Base-by-base conservation (phyloP, 2,888 invertebrate species). In the Drosophila kanekoi region DNA sequence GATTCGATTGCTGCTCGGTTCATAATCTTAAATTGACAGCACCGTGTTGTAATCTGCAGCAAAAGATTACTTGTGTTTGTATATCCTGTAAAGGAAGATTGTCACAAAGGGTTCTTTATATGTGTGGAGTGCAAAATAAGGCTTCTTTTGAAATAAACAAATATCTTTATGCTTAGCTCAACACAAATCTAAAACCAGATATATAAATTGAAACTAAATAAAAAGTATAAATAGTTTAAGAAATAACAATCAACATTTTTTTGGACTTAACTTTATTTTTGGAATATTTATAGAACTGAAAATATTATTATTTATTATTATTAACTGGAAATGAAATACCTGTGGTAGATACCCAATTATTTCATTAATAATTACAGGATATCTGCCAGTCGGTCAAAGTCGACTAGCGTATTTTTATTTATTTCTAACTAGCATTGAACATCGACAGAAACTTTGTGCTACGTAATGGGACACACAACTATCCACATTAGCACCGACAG, bases 401-500 rank as follows among this genome's bases (percentile, higher is more conserved):
- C 14, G 10, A 1, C 14, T 10, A 41, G 13, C 1, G n/a, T 18
- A 18, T 37, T 44, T 23, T 40, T 41, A 33, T 37, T 28, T 47
- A 54, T 52, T 43, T 45, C 13, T n/a, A 37, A 35, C 41, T 47
- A 35, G 45, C 73, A 61, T 65, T 41, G 20, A 62, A 44, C 44
- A 43, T 35, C 37, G 44, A 48, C 28, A 10, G 28, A 48, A 60
- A 52, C 40, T 48, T 44, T 16, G 35, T 18, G 53, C 56, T 41
- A 43, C 49, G 41, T 59, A 44, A 48, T 11, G 14, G 41, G 32
- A 49, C 37, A 54, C 40, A 43, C 23, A 58, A 20, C 58, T 43
- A 48, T 52, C 32, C 62, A 59, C 41, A 60, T 72, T 72, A 72
- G 65, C 45, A 16, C 9, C 20, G 33, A 53, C 38, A 51, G 35